Evolutionary conservation across 2,888 invertebrate genomes (phyloP).

Genomic region (Ferdinandea cuprea): DNA sequence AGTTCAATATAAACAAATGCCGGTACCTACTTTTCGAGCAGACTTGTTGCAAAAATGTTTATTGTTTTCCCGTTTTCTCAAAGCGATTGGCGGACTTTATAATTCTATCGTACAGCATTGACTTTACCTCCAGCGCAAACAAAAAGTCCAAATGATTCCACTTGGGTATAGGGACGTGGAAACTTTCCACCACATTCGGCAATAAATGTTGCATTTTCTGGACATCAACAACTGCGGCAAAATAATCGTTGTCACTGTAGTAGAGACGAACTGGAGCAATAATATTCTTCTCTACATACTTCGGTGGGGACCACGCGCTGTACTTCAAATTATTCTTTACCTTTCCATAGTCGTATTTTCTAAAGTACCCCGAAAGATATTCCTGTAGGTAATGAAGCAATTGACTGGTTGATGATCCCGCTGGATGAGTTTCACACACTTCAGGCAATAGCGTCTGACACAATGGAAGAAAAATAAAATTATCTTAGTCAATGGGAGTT

Average conservation of each 20-base stretch:
- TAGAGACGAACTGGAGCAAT: conserved; percentile 87
- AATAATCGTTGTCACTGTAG: conserved; percentile 87
- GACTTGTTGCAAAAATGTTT: too few relatives aligned
- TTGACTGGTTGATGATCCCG: conserved; percentile 88
- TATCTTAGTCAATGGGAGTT: conserved; percentile 85
- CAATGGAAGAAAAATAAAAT: conserved; percentile 83
- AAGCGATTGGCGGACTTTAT: conserved; percentile 71
- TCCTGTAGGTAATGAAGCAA: conserved; percentile 89
- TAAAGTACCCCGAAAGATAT: conserved; percentile 83
- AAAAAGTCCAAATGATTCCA: conserved; percentile 89
- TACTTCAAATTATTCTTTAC: conserved; percentile 84
- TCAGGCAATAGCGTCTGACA: conserved; percentile 87
- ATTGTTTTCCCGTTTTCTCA: conserved; percentile 55
- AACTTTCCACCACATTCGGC: conserved; percentile 83
- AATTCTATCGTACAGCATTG: conserved; percentile 84
- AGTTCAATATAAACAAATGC: too few relatives aligned
- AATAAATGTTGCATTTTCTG: conserved; percentile 82
- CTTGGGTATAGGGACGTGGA: conserved; percentile 83
- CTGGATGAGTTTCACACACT: conserved; percentile 87
- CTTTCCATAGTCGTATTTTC: conserved; percentile 85
- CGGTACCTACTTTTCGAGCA: too few relatives aligned
- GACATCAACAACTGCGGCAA: conserved; percentile 85
- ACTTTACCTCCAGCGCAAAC: conserved; percentile 86
- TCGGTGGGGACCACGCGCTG: conserved; percentile 84
- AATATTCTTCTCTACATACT: conserved; percentile 85